These are phyloP conservation scores for Lepus timidus DNA, from an alignment of 2,113 vertebrate species.

Conservation along the genomic window DNA sequence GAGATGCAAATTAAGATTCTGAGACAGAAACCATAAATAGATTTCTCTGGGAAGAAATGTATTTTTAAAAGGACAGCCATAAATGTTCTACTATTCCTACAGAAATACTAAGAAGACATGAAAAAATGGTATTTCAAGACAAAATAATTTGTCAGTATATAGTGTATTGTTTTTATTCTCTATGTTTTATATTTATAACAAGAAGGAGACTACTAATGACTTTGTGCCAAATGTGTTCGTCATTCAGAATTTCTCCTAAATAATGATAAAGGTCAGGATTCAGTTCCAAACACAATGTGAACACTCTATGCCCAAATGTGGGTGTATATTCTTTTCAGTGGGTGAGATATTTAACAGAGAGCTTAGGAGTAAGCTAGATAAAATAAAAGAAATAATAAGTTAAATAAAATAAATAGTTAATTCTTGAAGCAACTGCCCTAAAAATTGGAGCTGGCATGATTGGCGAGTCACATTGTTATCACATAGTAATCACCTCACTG, in stretches of 20 bases:
- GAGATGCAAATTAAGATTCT: conserved; percentile 64
- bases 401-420: neutral
- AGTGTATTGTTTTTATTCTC: neutral
- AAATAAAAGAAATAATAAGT: neutral
- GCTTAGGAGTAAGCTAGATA: neutral
- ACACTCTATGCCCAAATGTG: neutral
- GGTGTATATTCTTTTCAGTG: neutral
- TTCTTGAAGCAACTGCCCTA: neutral
- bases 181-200: neutral
- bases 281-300: neutral
- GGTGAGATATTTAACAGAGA: neutral
- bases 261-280: neutral
- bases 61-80: neutral
- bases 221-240: neutral
- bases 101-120: conserved; percentile 10
- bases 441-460: neutral
- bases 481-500: neutral
- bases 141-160: neutral
- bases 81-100: neutral
- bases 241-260: neutral
- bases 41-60: conserved; percentile 50
- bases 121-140: conserved; percentile 8
- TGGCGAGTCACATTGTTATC: neutral
- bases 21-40: conserved; percentile 72
- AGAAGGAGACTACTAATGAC: neutral